Percentiles rank a stretch among this genome's conserved stretches.
Evolutionary conservation across 2,888 invertebrate species (phyloP).

Genomic region (Agonopterix subpropinquella): DNA sequence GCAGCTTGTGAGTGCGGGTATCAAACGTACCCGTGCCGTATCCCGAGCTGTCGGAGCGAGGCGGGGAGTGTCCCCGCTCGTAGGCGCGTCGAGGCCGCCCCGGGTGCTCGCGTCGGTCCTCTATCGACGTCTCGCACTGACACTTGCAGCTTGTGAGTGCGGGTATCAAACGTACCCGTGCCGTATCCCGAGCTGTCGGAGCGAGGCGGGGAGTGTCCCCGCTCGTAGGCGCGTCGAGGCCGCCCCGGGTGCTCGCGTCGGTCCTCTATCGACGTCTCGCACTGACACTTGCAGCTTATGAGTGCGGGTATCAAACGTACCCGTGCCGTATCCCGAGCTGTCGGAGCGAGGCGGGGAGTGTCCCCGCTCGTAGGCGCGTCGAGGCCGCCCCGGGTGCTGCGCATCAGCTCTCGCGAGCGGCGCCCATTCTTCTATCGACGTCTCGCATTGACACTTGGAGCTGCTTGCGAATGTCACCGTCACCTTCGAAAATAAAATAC

Average conservation of each 20-base stretch:
- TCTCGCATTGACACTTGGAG: conserved; percentile 78
- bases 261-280: not conserved
- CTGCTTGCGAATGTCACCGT: conserved; percentile 71
- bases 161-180: conserved; percentile 70
- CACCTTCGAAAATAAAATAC: conserved; percentile 65
- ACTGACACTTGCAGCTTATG: not conserved
- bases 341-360: conserved; percentile 88
- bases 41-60: conserved; percentile 88
- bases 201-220: conserved; percentile 87
- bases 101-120: too few species aligned
- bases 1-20: too few species aligned
- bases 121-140: not conserved
- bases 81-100: conserved; percentile 81
- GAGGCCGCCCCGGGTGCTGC: conserved; percentile 71
- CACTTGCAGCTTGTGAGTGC: not conserved
- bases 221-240: conserved; percentile 82
- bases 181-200: conserved; percentile 91
- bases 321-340: conserved; percentile 90
- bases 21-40: conserved; percentile 82
- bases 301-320: conserved; percentile 31
- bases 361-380: conserved; percentile 83
- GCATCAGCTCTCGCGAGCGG: conserved; percentile 57
- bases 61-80: conserved; percentile 86
- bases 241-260: not conserved
- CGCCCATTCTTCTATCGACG: conserved; percentile 39